A percentile compares a stretch with the other conserved stretches of the same genome.
These are phyloP conservation scores for Drosophila kurseongensis DNA, from an alignment of 1,140 invertebrate species.

Conservation along the genomic window DNA sequence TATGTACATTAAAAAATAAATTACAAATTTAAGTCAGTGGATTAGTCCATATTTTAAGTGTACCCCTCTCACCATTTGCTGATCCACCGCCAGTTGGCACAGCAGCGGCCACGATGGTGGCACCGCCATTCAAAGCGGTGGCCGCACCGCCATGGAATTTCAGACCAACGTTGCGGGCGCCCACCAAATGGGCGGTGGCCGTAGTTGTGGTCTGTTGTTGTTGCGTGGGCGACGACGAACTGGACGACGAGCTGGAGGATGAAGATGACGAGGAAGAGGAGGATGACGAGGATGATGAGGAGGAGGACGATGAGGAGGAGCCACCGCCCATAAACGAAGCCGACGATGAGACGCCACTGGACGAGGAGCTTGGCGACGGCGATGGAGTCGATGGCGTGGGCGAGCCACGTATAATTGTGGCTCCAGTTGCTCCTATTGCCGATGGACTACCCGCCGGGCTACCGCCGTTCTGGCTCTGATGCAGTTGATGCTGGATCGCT, in stretches of 20 bases:
- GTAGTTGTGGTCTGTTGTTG: constrained; percentile 8
- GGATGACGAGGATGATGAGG: constrained; percentile 51
- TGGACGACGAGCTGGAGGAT: constrained; percentile 59
- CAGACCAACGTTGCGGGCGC: constrained; percentile 58
- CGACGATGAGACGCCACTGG: constrained; percentile 77
- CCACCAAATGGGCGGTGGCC: constrained; percentile 49
- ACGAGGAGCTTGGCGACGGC: constrained; percentile 78
- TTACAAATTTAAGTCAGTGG: not conserved
- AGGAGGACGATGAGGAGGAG: constrained; percentile 54
- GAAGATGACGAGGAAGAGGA: constrained; percentile 55
- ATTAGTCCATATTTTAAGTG: not conserved
- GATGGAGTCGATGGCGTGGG: constrained; percentile 82
- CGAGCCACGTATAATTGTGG: constrained; percentile 65
- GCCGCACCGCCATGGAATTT: constrained; percentile 59
- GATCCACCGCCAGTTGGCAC: constrained; percentile 44
- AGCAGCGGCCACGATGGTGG: constrained; percentile 60
- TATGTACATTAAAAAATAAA: not conserved
- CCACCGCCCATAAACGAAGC: constrained; percentile 67
- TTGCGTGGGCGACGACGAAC: constrained; percentile 53
- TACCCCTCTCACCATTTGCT: constrained; percentile 55
- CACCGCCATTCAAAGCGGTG: constrained; percentile 45
- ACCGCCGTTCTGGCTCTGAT: constrained; percentile 17
- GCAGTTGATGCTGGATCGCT: constrained; percentile 25
- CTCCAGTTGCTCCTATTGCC: constrained; percentile 4
- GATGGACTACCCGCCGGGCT: constrained; percentile 66